Conservation (phyloP, 2,113 vertebrate species). For the rat (Rattus norvegicus) region DNA sequence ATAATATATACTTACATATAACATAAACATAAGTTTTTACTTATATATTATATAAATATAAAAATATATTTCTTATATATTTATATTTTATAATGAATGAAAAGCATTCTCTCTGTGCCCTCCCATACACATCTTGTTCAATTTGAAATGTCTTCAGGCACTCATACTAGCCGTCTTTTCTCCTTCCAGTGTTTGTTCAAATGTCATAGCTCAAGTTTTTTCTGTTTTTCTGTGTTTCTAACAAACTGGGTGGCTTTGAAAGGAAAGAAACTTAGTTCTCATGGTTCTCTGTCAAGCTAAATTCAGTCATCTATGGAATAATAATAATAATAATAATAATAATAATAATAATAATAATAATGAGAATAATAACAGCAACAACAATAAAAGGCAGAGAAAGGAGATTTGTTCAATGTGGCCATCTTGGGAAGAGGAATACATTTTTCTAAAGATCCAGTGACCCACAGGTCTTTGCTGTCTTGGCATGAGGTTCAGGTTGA, state of each 20-base stretch:
- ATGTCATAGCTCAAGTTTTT: neutral
- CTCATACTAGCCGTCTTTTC: neutral
- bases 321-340: neutral
- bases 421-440: neutral
- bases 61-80: no score
- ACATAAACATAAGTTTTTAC: no score
- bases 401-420: neutral
- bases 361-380: neutral
- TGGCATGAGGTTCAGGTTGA: neutral
- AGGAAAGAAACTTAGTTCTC: neutral
- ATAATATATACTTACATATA: no score
- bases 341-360: neutral
- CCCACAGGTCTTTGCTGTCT: neutral
- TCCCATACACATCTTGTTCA: accelerated
- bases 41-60: no score
- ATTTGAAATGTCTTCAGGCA: neutral
- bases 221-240: neutral
- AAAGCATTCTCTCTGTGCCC: neutral
- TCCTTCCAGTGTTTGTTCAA: neutral
- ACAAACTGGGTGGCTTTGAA: neutral
- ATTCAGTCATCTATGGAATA: neutral
- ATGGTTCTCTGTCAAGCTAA: neutral
- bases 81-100: neutral
- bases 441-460: neutral
- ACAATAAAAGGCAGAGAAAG: no score